phyloP scores from a whole-genome alignment of 2,113 vertebrate species.

The Cyprinus carpio region DNA sequence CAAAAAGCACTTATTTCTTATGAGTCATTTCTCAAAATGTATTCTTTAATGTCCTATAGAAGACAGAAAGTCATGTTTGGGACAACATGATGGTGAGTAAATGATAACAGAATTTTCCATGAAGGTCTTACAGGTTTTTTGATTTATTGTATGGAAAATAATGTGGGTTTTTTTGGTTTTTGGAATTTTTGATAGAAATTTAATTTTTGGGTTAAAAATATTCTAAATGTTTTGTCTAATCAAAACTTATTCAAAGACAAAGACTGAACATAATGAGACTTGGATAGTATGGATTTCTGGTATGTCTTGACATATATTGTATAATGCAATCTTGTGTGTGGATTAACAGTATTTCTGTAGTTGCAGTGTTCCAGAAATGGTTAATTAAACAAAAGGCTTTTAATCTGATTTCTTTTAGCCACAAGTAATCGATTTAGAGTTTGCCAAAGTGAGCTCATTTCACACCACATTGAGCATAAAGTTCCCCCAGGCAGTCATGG shows the following conservation, averaged over 20 bases:
- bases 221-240: too few relatives aligned
- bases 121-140: too few relatives aligned
- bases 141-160: too few relatives aligned
- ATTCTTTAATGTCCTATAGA: background rate
- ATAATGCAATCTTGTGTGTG: background rate
- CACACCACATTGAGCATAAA: slow-evolving; percentile 62
- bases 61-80: background rate
- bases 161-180: too few relatives aligned
- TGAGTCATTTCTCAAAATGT: background rate
- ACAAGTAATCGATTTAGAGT: slow-evolving; percentile 59
- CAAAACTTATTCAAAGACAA: too few relatives aligned
- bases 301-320: background rate
- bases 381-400: slow-evolving; percentile 56
- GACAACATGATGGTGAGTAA: background rate
- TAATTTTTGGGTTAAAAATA: too few relatives aligned
- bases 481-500: slow-evolving; percentile 45
- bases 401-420: slow-evolving; percentile 49
- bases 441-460: slow-evolving; percentile 65
- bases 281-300: background rate
- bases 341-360: background rate
- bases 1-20: too few relatives aligned
- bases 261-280: background rate
- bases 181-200: too few relatives aligned
- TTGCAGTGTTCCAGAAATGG: slow-evolving; percentile 38
- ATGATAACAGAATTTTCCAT: too few relatives aligned